Base-by-base conservation (phyloP, 2,113 vertebrate genomes). In the Poeciliopsis turrubarensis region DNA sequence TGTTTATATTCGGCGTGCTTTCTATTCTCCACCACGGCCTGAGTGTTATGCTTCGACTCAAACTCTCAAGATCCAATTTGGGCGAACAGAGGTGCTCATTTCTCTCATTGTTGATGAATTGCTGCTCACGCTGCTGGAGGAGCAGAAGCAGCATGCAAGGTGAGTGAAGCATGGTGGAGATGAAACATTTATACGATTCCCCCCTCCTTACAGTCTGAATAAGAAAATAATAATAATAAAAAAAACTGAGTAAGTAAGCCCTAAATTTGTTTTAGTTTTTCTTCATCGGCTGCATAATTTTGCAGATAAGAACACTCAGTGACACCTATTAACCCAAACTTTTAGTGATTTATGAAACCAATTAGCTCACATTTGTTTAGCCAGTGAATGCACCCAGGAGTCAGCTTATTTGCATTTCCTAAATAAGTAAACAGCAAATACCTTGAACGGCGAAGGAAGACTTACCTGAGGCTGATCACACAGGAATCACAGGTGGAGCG, bases 401-500 rank as follows among this genome's bases (percentile, higher is more conserved):
- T 61, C 15, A n/a, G 11, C 10, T n/a, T 17, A 60, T 68, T 66
- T 26, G 37, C 39, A 30, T 73, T 26, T 75, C n/a, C 69, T 60
- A 31, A 71, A 34, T 66, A 68, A 67, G 73, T 70, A 15, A 51
- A 5, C 37, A 77, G 71, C 60, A 62, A 34, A 79, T 12, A 30
- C 60, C 70, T 83, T 68, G 70, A 87, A 54, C 62, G 62, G 22
- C 10, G 70, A 74, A 37, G 54, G 73, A 70, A 84, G 62, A 78
- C 89, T 91, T 88, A 93, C 92, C 91, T 90, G 89, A 81, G 79
- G 77, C 61, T 69, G 88, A 79, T 75, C 73, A 79, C 68, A 65
- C 1, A 54, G 62, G 86, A 80, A 83, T 81, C 61, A 81, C 88
- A 91, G 89, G 88, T 87, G 80, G 44, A 81, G 83, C 34, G 62